Evolutionary conservation across 1,140 invertebrate species (phyloP).

Genomic region (Pogonomyrmex californicus): DNA sequence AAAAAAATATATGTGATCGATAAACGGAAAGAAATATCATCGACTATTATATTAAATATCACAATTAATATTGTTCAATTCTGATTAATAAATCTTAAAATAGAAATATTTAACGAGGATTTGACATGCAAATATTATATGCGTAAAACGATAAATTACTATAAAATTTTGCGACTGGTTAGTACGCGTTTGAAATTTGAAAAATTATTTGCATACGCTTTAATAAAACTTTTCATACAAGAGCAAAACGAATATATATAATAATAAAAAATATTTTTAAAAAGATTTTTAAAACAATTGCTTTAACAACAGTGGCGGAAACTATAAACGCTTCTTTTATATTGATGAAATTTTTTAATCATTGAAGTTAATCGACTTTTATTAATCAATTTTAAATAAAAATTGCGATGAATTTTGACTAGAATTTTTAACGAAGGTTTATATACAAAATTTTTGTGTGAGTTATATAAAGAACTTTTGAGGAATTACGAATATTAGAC

Average conservation of each 20-base stretch:
- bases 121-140: not conserved
- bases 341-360: not conserved
- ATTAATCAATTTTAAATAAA: conserved; percentile 17
- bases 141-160: not conserved
- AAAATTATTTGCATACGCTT: not conserved
- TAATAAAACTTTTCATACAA: conserved; percentile 14
- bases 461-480: not conserved
- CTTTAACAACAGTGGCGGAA: not conserved
- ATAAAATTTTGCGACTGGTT: not conserved
- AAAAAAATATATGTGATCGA: not conserved
- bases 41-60: not conserved
- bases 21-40: conserved; percentile 4
- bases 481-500: not conserved
- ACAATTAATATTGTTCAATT: conserved; percentile 11
- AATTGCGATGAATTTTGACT: not conserved
- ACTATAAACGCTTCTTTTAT: not conserved
- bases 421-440: not conserved
- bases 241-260: conserved; percentile 1
- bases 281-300: not conserved
- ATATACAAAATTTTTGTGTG: not conserved
- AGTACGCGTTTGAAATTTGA: conserved; percentile 13
- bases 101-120: not conserved
- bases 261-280: not conserved
- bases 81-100: not conserved
- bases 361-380: conserved; percentile 10